Conservation (phyloP, 2,797 vertebrate species). For the Thamnophis elegans region DNA sequence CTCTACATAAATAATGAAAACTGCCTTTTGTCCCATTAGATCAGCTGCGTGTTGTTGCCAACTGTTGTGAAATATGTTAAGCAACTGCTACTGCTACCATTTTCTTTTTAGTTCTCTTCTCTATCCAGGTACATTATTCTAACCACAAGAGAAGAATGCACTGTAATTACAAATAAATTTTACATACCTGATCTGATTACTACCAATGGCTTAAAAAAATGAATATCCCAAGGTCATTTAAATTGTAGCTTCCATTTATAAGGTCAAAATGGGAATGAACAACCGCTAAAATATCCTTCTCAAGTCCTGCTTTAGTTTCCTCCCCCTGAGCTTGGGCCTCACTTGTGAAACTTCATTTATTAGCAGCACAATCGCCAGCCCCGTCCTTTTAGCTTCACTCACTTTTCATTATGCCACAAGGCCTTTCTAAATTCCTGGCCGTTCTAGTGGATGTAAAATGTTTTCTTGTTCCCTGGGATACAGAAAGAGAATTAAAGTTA, state of each 20-base stretch:
- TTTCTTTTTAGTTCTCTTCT: background rate
- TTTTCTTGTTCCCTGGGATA: constrained; percentile 38
- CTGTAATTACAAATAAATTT: background rate
- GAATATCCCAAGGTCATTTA: background rate
- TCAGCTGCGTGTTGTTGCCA: background rate
- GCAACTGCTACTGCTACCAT: background rate
- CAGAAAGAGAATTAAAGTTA: constrained; percentile 37
- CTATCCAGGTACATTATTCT: background rate
- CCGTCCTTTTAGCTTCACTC: constrained; percentile 32
- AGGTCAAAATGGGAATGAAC: constrained; percentile 3
- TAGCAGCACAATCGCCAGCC: constrained; percentile 26
- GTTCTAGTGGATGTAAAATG: constrained; percentile 19
- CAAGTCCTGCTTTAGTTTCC: constrained; percentile 10
- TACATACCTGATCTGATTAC: background rate
- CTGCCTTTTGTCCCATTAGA: background rate
- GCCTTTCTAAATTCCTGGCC: constrained; percentile 32
- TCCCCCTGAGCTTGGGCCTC: constrained; percentile 30
- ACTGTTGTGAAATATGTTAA: background rate
- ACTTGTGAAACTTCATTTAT: constrained; percentile 40
- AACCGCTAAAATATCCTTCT: background rate
- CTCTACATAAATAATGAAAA: background rate
- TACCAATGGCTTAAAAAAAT: background rate
- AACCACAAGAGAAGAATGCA: background rate
- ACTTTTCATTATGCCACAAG: constrained; percentile 41
- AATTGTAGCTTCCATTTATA: background rate